Evolutionary conservation across 2,797 vertebrate species (phyloP).

Genomic region (Premnoplex brunnescens): DNA sequence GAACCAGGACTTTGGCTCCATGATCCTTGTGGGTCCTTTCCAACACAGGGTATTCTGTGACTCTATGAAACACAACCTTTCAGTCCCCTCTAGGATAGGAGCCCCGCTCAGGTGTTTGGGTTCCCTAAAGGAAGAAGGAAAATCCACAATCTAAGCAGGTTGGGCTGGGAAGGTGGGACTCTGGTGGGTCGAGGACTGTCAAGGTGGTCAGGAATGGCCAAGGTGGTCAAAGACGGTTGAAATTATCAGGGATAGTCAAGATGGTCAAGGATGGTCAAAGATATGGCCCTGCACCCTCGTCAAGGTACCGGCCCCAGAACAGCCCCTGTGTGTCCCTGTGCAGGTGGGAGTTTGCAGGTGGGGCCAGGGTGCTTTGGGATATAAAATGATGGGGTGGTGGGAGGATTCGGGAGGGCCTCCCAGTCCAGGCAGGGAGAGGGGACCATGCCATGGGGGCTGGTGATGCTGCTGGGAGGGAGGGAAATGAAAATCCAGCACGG

Average conservation of each 20-base stretch:
- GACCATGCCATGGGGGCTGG: rapidly evolving
- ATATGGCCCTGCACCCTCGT: conserved; percentile 76
- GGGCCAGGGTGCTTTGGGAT: background rate
- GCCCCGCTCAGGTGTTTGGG: rapidly evolving
- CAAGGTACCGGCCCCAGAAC: conserved; percentile 45
- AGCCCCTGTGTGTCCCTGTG: rapidly evolving
- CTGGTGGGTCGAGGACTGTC: too few species aligned
- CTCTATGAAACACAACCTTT: background rate
- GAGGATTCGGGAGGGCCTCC: background rate
- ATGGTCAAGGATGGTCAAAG: background rate
- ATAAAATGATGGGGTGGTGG: rapidly evolving
- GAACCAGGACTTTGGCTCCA: background rate
- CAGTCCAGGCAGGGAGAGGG: rapidly evolving
- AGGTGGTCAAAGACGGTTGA: too few species aligned
- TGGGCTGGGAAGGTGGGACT: background rate
- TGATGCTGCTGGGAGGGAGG: background rate
- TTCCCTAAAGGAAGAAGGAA: background rate
- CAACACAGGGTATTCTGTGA: rapidly evolving
- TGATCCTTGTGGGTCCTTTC: rapidly evolving
- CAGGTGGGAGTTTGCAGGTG: rapidly evolving
- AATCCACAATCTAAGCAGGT: background rate
- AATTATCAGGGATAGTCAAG: background rate
- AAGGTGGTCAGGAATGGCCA: background rate
- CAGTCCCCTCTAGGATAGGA: background rate
- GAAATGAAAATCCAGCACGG: rapidly evolving